These are phyloP conservation scores for Littorina saxatilis DNA, from an alignment of 1,140 invertebrate genomes.

Conservation along the genomic window DNA sequence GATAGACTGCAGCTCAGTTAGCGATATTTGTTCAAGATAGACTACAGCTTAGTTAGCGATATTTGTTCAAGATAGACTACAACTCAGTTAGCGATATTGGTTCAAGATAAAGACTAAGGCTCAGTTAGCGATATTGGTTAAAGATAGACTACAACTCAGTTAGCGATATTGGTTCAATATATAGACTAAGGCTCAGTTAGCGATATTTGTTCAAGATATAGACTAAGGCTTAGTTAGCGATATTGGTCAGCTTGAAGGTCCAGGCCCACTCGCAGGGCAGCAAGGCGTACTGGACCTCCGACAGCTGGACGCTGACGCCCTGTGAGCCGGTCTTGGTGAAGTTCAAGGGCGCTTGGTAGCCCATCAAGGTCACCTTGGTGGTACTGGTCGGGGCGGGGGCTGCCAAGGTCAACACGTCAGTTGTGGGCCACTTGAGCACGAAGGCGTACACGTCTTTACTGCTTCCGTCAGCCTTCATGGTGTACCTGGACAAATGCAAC, in stretches of 20 bases:
- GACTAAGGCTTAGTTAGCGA: slow-evolving; percentile 35
- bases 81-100: too few species aligned
- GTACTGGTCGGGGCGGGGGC: slow-evolving; percentile 44
- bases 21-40: too few species aligned
- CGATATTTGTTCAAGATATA: too few species aligned
- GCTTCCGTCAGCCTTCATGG: slow-evolving; percentile 49
- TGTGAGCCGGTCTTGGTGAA: slow-evolving; percentile 43
- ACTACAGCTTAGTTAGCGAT: too few species aligned
- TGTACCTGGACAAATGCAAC: too few species aligned
- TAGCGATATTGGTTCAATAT: too few species aligned
- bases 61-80: too few species aligned
- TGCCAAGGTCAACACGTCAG: slow-evolving; percentile 51
- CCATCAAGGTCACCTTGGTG: slow-evolving; percentile 60
- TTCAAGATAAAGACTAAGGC: too few species aligned
- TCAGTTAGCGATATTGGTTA: too few species aligned
- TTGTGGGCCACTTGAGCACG: slow-evolving; percentile 56
- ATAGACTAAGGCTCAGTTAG: too few species aligned
- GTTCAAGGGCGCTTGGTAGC: slow-evolving; percentile 50
- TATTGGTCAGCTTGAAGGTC: slow-evolving; percentile 58
- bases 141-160: too few species aligned
- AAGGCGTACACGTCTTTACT: slow-evolving; percentile 53
- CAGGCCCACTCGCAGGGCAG: slow-evolving; percentile 66
- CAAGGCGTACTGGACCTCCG: slow-evolving; percentile 50
- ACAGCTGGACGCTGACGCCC: slow-evolving; percentile 57
- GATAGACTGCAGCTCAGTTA: too few species aligned